Percentiles rank a stretch among this genome's conserved stretches.
phyloP scores from a whole-genome alignment of 2,113 vertebrate species.

The Pterocles orientalis region DNA sequence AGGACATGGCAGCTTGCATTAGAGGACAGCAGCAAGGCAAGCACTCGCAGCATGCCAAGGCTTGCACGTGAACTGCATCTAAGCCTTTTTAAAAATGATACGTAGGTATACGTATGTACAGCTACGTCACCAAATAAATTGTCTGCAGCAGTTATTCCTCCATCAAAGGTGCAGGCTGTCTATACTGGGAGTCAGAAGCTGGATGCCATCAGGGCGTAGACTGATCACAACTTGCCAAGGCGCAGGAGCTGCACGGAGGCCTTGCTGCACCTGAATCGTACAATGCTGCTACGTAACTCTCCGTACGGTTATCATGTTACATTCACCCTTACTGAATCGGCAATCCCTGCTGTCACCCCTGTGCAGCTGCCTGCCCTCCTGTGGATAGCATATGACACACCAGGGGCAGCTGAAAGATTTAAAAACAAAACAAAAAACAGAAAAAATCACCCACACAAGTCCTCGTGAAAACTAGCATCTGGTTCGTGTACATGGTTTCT shows the following conservation, averaged over 20 bases:
- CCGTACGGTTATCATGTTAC: background rate
- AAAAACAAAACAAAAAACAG: background rate
- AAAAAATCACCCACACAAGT: background rate
- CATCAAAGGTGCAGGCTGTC: background rate
- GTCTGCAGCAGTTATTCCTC: background rate
- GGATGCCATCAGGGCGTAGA: background rate
- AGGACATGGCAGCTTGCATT: constrained; percentile 38
- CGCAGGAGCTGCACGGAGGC: background rate
- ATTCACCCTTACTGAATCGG: background rate
- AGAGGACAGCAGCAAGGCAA: constrained; percentile 41
- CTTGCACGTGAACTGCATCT: background rate
- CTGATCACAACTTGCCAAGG: background rate
- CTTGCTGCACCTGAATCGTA: background rate
- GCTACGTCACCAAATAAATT: background rate
- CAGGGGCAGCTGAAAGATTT: background rate
- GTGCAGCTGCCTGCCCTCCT: background rate
- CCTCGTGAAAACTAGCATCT: background rate
- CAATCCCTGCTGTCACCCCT: background rate
- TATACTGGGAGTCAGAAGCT: background rate
- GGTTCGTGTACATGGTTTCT: fast-evolving
- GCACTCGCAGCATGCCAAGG: background rate
- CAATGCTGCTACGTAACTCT: background rate
- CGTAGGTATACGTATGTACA: background rate
- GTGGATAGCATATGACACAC: background rate
- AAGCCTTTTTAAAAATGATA: background rate